Evolutionary conservation across 1,140 invertebrate genomes (phyloP), one percentile per base, ranked within the genome.

Genomic region (Colletes gigas): DNA sequence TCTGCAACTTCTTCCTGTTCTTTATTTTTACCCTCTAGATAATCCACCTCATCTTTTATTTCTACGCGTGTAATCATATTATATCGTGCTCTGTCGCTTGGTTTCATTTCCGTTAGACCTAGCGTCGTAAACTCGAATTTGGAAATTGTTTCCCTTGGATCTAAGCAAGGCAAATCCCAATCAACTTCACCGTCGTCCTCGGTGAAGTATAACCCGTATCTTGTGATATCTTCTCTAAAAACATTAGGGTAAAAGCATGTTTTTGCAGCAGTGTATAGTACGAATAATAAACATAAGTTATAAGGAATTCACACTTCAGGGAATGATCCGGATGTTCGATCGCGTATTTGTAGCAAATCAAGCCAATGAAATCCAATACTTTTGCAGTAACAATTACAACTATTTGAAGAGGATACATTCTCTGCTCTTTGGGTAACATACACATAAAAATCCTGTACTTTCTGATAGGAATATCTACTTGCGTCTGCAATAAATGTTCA

Each of bases 101-200:
- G 88, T 41, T 93, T 94, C 87, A 95, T 94, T 92, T 98, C 96
- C 12, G 98, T 96, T 30, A 99, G 93, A n/a, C 98, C 98, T 52
- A 99, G 94, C 87, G 96, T 96, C 10, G 95, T 96, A 92, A 99
- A 99, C 47, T 97, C 97, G 94, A 98, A 99, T 93, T 99, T 99
- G 4, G 96, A 96, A 82, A 99, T 97, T 19, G 95, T 96, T 93
- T 99, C 98, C 86, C 95, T 95, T 14, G 96, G 95, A 91, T 99
- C 98, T 5, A 99, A 94, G 86, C 96, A 97, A 1, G 98, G 98
- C 91, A 99, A 99, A 87, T 98, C 98, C 92, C 95, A 96, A 92
- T 98, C 98, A 55, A 99, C 97, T 93, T 99, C 98, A n/a, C 98
- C 98, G 92, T 99, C 98, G 90, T 99, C 98, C 94, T 99, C 98